Base-by-base conservation (phyloP, 2,797 vertebrate species). In the Danio aesculapii region DNA sequence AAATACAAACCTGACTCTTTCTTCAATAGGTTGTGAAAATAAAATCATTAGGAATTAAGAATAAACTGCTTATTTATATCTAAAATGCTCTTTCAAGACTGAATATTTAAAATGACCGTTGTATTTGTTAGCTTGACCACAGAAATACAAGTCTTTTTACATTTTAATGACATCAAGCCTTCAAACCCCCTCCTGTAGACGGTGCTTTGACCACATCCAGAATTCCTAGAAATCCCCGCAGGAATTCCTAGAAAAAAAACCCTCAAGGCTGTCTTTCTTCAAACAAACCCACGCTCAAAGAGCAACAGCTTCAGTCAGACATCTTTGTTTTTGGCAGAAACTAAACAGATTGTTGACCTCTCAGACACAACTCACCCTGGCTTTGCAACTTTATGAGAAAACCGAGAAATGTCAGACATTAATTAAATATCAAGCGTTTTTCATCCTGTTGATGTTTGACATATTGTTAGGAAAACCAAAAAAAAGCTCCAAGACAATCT, bases 321-420 rank as follows among this genome's bases (percentile, higher is more conserved):
- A 47, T 79, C 17, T 79, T 64, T 63, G 66, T 62, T 72, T 64
- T 63, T 79, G 13, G 41, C 47, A 39, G 49, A 64, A 72, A 63
- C 59, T 79, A 79, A 79, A 71, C 77, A 72, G 68, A 79, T 55
- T 63, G 41, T 79, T 72, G 30, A 79, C 41, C 47, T 52, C 21
- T 50, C 47, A 64, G 73, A 52, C 10, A 30, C 46, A 44, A 52
- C 21, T 62, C 57, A 30, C n/a, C 44, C 46, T 39, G 30, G 66
- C 21, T 63, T 46, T 72, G 41, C 19, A 12, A 39, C 59, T 79
- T 62, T 71, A 44, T 79, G 68, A 52, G 14, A 21, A 53, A 79
- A 79, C n/a, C 41, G 13, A 59, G 19, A 52, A 16, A 43, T 52
- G 57, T 43, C 57, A 70, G 39, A 50, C 30, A 30, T 30, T 30